Conservation (phyloP, 2,797 vertebrate species). For the Hafferia zeledoni region DNA sequence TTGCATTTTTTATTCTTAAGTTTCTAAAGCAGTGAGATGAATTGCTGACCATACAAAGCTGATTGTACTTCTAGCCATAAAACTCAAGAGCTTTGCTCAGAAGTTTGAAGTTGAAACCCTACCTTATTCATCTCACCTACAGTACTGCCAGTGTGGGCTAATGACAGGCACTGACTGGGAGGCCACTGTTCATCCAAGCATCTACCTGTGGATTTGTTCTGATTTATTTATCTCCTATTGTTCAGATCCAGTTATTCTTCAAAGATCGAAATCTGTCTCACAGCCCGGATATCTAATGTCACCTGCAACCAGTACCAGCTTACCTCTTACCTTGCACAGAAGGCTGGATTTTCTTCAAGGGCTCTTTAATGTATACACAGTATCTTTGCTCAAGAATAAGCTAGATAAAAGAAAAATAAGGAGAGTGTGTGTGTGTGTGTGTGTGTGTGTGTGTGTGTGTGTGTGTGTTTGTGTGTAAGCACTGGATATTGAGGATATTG, state of each 20-base stretch:
- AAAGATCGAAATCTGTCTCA: neutral
- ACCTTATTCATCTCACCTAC: neutral
- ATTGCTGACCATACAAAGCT: slow-evolving; percentile 12
- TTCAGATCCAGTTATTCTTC: slow-evolving; percentile 1
- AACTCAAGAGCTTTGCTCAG: neutral
- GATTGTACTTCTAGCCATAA: neutral
- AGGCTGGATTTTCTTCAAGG: neutral
- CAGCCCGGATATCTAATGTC: neutral
- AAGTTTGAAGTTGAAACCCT: neutral
- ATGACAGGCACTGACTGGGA: neutral
- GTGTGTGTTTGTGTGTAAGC: accelerated
- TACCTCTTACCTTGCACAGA: neutral
- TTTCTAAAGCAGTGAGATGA: slow-evolving; percentile 29
- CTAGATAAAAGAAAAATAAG: neutral
- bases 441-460: accelerated
- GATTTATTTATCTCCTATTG: neutral
- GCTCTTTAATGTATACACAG: neutral
- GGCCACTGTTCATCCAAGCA: neutral
- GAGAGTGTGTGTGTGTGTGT: accelerated
- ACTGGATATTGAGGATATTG: neutral
- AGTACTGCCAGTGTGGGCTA: neutral
- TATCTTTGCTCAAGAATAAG: neutral
- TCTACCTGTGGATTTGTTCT: neutral
- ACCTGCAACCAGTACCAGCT: neutral
- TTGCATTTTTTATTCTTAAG: slow-evolving; percentile 20